phyloP scores from a whole-genome alignment of 2,888 invertebrate genomes.

The Teleogryllus oceanicus region DNA sequence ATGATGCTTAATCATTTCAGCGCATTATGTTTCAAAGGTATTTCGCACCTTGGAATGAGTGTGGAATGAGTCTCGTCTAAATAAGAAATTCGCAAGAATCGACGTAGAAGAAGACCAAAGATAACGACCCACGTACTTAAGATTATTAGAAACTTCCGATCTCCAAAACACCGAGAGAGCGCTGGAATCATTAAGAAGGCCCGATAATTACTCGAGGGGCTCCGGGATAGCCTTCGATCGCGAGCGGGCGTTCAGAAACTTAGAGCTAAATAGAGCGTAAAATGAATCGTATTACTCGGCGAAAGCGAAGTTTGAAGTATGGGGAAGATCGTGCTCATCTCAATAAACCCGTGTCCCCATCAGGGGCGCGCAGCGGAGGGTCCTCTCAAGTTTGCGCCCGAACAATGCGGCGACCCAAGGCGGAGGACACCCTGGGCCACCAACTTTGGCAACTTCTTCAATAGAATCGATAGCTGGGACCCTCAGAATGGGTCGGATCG shows the following conservation, averaged over 20 bases:
- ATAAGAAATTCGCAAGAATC: neutral
- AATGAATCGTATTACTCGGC: neutral
- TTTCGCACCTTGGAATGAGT: too few species aligned
- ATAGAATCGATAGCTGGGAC: neutral
- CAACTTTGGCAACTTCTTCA: neutral
- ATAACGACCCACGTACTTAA: neutral
- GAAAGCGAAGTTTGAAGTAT: neutral
- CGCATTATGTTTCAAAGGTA: too few species aligned
- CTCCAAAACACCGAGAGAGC: neutral
- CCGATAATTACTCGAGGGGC: neutral
- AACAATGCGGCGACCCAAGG: neutral
- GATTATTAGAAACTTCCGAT: neutral
- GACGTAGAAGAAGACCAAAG: neutral
- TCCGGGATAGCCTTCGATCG: neutral
- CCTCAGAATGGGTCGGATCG: neutral
- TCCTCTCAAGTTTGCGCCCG: neutral
- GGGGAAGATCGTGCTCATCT: neutral
- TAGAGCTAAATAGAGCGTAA: neutral
- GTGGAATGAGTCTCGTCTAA: too few species aligned
- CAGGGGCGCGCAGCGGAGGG: neutral
- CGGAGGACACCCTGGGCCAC: neutral
- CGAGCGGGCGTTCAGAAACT: too few species aligned
- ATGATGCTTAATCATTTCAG: too few species aligned
- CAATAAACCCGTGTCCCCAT: neutral
- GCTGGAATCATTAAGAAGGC: neutral